These are phyloP conservation scores for Drosophila parvula DNA, from an alignment of 1,140 invertebrate species.

Conservation along the genomic window DNA sequence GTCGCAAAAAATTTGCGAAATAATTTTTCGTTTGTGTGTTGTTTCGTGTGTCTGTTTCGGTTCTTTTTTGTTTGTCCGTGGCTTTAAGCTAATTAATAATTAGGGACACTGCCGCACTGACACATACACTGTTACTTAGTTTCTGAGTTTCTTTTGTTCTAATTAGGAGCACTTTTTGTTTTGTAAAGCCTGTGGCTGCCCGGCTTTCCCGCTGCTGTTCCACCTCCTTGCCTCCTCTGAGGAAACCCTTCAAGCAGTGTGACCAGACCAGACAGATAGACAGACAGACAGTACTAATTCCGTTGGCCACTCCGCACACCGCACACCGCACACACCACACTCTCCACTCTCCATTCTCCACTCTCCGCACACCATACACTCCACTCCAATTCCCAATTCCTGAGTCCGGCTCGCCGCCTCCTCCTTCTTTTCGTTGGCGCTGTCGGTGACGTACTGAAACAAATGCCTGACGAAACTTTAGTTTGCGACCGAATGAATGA, in stretches of 20 bases:
- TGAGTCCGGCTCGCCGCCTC: constrained; percentile 68
- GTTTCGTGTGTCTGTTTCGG: constrained; percentile 21
- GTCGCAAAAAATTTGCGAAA: constrained; percentile 70
- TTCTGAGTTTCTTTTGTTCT: background rate
- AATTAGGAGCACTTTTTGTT: constrained; percentile 17
- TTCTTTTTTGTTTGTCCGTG: constrained; percentile 45
- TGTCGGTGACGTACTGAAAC: constrained; percentile 81
- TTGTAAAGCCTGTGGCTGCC: no score
- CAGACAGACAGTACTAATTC: constrained; percentile 29
- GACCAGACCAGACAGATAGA: constrained; percentile 48
- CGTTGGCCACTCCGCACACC: constrained; percentile 12
- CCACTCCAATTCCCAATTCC: constrained; percentile 39
- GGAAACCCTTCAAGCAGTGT: constrained; percentile 23
- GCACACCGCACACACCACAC: background rate
- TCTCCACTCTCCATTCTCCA: background rate
- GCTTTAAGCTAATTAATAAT: constrained; percentile 69
- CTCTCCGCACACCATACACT: constrained; percentile 2
- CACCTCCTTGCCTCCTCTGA: background rate
- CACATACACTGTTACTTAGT: constrained; percentile 27
- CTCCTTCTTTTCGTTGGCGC: constrained; percentile 79
- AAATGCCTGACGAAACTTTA: constrained; percentile 70
- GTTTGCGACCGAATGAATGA: constrained; percentile 75
- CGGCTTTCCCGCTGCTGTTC: background rate
- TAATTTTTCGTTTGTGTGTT: constrained; percentile 42
- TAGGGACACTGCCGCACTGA: constrained; percentile 32